Conservation (phyloP, 2,113 vertebrate genomes). For the Phalacrocorax pelagicus region DNA sequence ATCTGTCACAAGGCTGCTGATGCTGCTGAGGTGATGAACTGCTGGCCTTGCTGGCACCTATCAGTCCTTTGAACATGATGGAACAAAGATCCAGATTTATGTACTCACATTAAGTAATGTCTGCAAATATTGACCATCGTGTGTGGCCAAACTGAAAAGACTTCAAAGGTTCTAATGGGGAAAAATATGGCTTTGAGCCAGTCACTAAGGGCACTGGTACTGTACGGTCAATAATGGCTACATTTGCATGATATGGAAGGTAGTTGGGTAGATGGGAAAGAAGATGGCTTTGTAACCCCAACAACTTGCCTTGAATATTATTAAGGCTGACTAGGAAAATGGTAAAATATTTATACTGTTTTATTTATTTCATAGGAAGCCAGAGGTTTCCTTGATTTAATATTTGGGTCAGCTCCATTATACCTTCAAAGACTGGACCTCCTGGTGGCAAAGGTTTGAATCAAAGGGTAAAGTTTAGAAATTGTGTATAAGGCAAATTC, state of each 20-base stretch:
- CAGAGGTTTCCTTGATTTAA: not conserved
- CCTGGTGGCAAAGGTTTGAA: not conserved
- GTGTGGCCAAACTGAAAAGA: not conserved
- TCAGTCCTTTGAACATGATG: not conserved
- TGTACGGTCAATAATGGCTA: not conserved
- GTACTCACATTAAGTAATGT: not conserved
- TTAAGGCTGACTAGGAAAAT: not conserved
- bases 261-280: not conserved
- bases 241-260: not conserved
- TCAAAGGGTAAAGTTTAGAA: not conserved
- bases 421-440: not conserved
- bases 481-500: not conserved
- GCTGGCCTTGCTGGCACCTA: not conserved
- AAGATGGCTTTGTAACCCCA: not conserved
- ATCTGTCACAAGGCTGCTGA: not conserved
- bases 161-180: not conserved
- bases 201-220: not conserved
- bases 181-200: not conserved
- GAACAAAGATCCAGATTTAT: not conserved
- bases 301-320: not conserved
- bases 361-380: not conserved
- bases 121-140: not conserved
- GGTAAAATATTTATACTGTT: not conserved
- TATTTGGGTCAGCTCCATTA: not conserved
- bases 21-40: not conserved